Percentiles rank a stretch among this genome's conserved stretches.
Conservation (phyloP, 1,140 invertebrate genomes). For the silkworm (Bombyx mori) region ASM3026992v2 NC_085107.1:12215001-12215500, state of each 20-base stretch:
- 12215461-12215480: background rate
- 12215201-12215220: conserved; percentile 16
- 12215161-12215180: background rate
- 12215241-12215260: conserved; percentile 51
- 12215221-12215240: conserved; percentile 37
- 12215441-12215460: conserved; percentile 9
- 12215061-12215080: no score
- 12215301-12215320: conserved; percentile 19
- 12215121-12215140: no score
- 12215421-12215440: no score
- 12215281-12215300: conserved; percentile 41
- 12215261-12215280: conserved; percentile 40
- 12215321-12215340: conserved; percentile 37
- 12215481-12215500: no score
- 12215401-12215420: no score
- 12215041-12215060: no score
- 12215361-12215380: conserved; percentile 23
- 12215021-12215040: no score
- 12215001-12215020: no score
- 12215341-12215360: conserved; percentile 53
- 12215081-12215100: no score
- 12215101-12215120: no score
- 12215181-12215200: background rate
- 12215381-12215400: conserved; percentile 2
- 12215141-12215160: background rate